Evolutionary conservation across 2,888 invertebrate genomes (phyloP), one percentile per base, ranked within the genome.

Genomic region (Campopleginae sp.): DNA sequence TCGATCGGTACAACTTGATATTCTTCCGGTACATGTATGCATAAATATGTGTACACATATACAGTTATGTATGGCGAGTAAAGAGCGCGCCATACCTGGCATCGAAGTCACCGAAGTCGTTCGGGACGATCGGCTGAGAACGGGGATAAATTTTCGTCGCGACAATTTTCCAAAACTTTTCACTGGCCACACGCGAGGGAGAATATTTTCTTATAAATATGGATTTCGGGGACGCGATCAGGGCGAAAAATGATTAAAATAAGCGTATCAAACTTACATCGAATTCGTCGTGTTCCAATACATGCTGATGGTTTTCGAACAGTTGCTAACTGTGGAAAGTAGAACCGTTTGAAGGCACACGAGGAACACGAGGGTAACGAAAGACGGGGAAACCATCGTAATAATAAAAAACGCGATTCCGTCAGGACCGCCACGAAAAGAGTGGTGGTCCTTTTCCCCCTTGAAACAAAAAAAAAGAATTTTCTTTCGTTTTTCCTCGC

Each of bases 221-320:
- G 2, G 23, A 23, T 23, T 23, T 23, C 23, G 10, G 2, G 23
- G 19, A 12, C 10, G 1, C 12, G 54, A 23, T 54, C 4, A 23
- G 14, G 27, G 58, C 23, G 8, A 54, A 8, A 51, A 19, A 23
- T 31, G 54, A 31, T 12, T 51, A 42, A 51, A 75, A 27, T 54
- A 68, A 76, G 78, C 2, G 31, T 44, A 12, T 27, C 38, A n/a
- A 87, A 95, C 95, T 95, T 94, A 95, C 95, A 98, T 98, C 94
- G 97, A 97, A 94, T 98, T 98, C 88, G 97, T 97, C 89, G 97
- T 97, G 95, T 98, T 98, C 98, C 98, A 98, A 93, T 98, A 97
- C 94, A 98, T 97, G 94, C 96, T 97, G 94, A 97, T 97, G 80
- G 97, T 96, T 94, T 97, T 97, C 86, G 97, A 97, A 94, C 97